These are phyloP conservation scores for Samia ricini DNA, from an alignment of 1,140 invertebrate species.

Conservation along the genomic window DNA sequence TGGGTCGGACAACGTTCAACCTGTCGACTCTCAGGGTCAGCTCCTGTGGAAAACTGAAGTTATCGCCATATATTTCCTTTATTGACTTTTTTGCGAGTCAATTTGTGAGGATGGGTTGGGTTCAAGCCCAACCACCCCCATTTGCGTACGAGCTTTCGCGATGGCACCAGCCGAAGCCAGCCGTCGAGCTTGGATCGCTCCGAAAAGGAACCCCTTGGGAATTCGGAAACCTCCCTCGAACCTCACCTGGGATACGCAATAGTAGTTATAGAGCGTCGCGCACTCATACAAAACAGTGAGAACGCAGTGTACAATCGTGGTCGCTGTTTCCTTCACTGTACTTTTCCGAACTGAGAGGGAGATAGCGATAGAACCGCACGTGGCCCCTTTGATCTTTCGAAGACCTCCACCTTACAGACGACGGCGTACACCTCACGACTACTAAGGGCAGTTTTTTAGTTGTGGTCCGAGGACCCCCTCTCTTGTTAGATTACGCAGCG, in stretches of 20 bases:
- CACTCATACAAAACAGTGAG: not conserved
- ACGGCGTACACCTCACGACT: no score
- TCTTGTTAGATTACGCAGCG: no score
- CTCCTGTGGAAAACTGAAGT: not conserved
- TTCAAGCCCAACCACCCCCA: constrained; percentile 6
- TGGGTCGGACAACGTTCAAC: no score
- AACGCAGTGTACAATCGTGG: not conserved
- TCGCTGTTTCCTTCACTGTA: not conserved
- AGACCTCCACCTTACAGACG: no score
- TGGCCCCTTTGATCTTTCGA: no score
- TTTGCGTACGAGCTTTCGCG: not conserved
- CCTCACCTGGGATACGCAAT: not conserved
- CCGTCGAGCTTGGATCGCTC: constrained; percentile 7
- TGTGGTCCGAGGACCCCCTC: no score
- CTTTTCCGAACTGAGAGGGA: no score
- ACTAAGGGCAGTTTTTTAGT: no score
- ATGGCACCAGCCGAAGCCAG: constrained; percentile 30
- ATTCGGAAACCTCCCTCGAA: not conserved
- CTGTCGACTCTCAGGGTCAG: no score
- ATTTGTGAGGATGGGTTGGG: not conserved
- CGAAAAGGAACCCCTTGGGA: not conserved
- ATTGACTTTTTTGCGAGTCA: not conserved
- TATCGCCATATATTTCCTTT: not conserved
- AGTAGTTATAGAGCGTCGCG: not conserved
- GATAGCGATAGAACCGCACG: no score